These are phyloP conservation scores for Gymnodraco acuticeps DNA, from an alignment of 2,797 vertebrate species.

Conservation along the genomic window DNA sequence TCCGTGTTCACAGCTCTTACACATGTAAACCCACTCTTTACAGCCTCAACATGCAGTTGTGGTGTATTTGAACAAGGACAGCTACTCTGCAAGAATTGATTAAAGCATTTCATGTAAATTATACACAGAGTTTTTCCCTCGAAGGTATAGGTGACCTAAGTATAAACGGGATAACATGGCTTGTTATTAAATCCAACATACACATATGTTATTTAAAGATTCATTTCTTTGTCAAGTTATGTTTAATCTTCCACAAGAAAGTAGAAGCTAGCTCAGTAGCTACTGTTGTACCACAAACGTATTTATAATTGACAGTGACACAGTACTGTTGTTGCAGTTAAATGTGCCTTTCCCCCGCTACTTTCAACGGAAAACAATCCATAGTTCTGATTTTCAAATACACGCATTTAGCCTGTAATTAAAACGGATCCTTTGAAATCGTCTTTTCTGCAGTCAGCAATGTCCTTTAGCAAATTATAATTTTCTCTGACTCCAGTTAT, in stretches of 20 bases:
- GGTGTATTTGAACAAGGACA: constrained; percentile 28
- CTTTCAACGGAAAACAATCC: constrained; percentile 6
- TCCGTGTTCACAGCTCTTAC: constrained; percentile 5
- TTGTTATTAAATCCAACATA: too few species aligned
- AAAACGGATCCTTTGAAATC: background rate
- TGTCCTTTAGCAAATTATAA: background rate
- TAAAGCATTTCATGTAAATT: background rate
- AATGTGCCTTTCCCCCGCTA: background rate
- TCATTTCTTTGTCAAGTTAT: background rate
- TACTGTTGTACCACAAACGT: background rate
- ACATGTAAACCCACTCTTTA: constrained; percentile 16
- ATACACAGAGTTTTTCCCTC: background rate
- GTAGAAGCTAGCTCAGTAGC: background rate
- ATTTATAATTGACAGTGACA: background rate
- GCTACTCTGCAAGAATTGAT: constrained; percentile 12
- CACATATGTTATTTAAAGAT: background rate
- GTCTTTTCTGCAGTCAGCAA: background rate
- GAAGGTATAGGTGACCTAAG: background rate
- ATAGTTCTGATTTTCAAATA: background rate
- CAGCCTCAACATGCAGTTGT: background rate
- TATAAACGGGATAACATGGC: background rate
- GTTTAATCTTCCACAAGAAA: background rate
- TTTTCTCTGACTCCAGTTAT: constrained; percentile 1
- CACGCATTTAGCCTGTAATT: constrained; percentile 1
- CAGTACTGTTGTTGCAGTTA: background rate